phyloP scores from a whole-genome alignment of 2,888 invertebrate species.

The Punctoribates punctum region DNA sequence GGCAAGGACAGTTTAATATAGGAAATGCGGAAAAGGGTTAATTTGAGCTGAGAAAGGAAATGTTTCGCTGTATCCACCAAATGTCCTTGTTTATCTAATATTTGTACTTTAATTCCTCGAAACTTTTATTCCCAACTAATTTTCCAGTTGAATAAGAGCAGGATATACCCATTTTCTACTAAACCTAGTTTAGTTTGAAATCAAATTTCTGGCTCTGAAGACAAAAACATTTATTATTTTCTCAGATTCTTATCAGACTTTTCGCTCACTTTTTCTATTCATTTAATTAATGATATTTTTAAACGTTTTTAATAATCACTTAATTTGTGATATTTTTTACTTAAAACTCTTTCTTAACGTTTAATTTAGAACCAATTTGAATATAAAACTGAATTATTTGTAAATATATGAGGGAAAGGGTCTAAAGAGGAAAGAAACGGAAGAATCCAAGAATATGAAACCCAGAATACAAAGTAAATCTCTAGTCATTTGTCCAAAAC shows the following conservation, averaged over 20 bases:
- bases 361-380: background rate
- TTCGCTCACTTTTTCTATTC: constrained; percentile 7
- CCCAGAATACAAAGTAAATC: constrained; percentile 21
- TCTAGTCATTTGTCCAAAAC: constrained; percentile 38
- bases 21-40: no score
- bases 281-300: background rate
- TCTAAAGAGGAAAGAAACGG: background rate
- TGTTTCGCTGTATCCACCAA: no score
- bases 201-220: no score
- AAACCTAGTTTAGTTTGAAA: no score
- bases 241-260: background rate
- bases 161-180: no score
- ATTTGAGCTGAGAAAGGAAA: no score
- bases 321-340: constrained; percentile 31
- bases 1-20: no score
- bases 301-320: constrained; percentile 2
- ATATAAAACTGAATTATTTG: background rate
- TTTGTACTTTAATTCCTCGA: no score
- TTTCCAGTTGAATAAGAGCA: no score
- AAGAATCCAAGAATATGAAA: background rate
- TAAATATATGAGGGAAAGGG: background rate
- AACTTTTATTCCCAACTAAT: no score
- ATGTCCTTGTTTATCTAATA: no score
- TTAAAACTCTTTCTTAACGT: background rate
- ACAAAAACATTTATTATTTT: background rate